Percentiles rank a stretch among this genome's conserved stretches.
Evolutionary conservation across 1,140 invertebrate genomes (phyloP).

Genomic region (Drosophila navojoa): DNA sequence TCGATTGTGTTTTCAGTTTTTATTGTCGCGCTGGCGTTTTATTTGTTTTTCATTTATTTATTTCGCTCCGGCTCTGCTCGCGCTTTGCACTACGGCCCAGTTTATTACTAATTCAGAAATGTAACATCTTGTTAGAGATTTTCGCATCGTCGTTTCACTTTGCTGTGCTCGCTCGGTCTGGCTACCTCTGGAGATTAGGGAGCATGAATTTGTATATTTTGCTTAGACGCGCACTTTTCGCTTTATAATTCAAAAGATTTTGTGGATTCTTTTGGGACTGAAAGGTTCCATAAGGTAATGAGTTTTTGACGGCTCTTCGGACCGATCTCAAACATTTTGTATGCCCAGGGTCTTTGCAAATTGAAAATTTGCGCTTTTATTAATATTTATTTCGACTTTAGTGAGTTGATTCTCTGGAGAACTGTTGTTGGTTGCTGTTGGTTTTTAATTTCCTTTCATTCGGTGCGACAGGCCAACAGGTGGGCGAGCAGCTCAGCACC

Average conservation of each 20-base stretch:
- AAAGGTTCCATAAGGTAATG: constrained; percentile 1
- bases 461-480: constrained; percentile 42
- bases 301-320: not conserved
- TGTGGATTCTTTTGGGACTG: constrained; percentile 49
- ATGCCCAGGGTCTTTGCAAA: constrained; percentile 38
- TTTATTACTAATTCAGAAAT: constrained; percentile 82
- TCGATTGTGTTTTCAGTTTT: constrained; percentile 41
- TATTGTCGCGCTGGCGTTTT: constrained; percentile 56
- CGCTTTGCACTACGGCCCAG: constrained; percentile 58
- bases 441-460: constrained; percentile 70
- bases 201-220: constrained; percentile 51
- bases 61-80: constrained; percentile 54
- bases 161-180: not conserved
- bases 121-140: constrained; percentile 74
- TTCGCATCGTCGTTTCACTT: constrained; percentile 33
- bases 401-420: constrained; percentile 31
- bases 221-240: constrained; percentile 62
- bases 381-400: constrained; percentile 76
- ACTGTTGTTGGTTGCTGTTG: constrained; percentile 50
- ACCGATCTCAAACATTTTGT: constrained; percentile 43
- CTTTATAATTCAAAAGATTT: constrained; percentile 72
- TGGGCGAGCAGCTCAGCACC: constrained; percentile 21
- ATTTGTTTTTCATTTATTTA: constrained; percentile 81
- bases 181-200: constrained; percentile 58
- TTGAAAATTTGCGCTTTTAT: constrained; percentile 65